These are phyloP conservation scores for Andrena bucephala DNA, from an alignment of 2,888 invertebrate species.

Conservation along the genomic window DNA sequence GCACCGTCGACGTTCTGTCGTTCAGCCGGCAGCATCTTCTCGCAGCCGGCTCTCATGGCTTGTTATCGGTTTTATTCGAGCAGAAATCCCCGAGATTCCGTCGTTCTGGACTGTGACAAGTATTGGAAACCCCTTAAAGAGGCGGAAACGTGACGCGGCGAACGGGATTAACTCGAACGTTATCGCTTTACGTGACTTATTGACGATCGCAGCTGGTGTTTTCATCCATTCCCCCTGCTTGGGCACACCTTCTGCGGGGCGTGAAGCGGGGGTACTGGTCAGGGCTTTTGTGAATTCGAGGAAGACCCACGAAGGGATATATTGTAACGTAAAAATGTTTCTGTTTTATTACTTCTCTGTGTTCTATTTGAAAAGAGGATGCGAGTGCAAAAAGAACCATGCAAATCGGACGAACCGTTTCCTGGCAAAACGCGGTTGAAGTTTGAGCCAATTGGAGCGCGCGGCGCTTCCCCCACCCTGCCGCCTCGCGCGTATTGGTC, in stretches of 20 bases:
- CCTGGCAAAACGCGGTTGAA: no score
- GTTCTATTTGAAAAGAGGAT: not conserved
- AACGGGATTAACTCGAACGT: not conserved
- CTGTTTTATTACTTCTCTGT: not conserved
- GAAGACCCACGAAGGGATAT: no score
- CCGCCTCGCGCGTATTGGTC: no score
- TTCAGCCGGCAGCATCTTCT: not conserved
- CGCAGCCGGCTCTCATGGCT: constrained; percentile 17
- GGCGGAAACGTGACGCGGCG: constrained; percentile 7
- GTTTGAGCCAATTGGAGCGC: no score
- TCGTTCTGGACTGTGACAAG: not conserved
- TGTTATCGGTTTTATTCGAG: constrained; percentile 37
- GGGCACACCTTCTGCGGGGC: not conserved
- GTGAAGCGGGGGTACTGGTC: not conserved
- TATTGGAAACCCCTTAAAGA: constrained; percentile 5
- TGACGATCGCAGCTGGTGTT: not conserved
- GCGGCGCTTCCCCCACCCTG: no score
- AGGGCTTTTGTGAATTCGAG: not conserved
- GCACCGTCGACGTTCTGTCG: constrained; percentile 20
- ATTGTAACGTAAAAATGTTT: not conserved
- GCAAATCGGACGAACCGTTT: no score
- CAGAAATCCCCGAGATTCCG: not conserved
- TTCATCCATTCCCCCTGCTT: not conserved
- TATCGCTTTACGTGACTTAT: not conserved
- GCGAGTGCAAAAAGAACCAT: not conserved